These are phyloP conservation scores for Apomyelois bistriatella DNA, from an alignment of 2,888 invertebrate species.

Conservation along the genomic window DNA sequence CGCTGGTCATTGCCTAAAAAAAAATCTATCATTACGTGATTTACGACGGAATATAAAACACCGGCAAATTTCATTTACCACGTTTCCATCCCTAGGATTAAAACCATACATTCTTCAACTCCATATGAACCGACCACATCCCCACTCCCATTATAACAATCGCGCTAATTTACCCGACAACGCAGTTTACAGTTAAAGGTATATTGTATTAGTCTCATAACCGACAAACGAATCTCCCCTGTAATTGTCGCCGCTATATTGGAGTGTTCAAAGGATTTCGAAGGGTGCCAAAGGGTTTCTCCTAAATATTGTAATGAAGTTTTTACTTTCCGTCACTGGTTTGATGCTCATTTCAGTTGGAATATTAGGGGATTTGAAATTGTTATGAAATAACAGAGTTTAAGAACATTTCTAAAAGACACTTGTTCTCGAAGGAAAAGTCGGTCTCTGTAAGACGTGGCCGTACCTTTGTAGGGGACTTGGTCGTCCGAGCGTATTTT, in stretches of 20 bases:
- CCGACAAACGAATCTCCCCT: not conserved
- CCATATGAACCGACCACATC: not conserved
- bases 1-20: too few relatives aligned
- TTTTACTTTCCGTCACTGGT: not conserved
- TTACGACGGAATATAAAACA: too few relatives aligned
- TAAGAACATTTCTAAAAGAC: not conserved
- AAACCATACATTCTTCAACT: too few relatives aligned
- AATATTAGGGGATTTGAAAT: not conserved
- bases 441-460: too few relatives aligned
- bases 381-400: not conserved
- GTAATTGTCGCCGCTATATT: not conserved
- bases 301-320: not conserved
- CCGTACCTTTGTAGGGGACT: too few relatives aligned
- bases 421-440: too few relatives aligned
- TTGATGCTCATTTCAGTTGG: not conserved
- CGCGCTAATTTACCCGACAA: conserved; percentile 11
- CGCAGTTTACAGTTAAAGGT: conserved; percentile 10
- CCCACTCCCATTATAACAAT: conserved; percentile 5
- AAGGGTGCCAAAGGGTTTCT: not conserved
- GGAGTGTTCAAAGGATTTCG: not conserved
- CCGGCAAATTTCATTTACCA: too few relatives aligned
- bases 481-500: too few relatives aligned
- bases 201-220: conserved; percentile 11
- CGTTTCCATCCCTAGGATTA: too few relatives aligned
- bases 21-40: too few relatives aligned